A percentile compares a stretch with the other conserved stretches of the same genome.
Conservation (phyloP, 1,140 invertebrate genomes). For the Triops longicaudatus region DNA sequence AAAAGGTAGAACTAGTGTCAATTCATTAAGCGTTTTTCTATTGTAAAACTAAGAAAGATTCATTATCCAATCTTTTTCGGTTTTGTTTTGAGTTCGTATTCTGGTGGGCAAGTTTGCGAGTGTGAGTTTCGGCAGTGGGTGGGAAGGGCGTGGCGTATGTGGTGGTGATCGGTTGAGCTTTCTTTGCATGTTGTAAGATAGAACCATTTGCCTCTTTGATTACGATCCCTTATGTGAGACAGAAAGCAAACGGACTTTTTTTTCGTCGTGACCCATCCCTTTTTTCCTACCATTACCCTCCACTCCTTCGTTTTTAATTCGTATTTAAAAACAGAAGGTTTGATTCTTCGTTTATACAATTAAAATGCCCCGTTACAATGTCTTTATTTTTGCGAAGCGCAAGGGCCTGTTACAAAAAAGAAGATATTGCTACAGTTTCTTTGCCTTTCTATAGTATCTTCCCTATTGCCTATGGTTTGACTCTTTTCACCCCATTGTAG, state of each 20-base stretch:
- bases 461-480: background rate
- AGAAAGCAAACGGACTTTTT: background rate
- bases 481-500: slow-evolving; percentile 6
- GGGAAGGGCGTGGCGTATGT: background rate
- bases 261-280: background rate
- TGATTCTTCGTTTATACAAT: background rate
- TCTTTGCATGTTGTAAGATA: slow-evolving; percentile 9
- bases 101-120: background rate
- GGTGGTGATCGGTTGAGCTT: background rate
- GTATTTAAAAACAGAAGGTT: background rate
- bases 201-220: slow-evolving; percentile 9
- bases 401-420: background rate
- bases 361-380: background rate
- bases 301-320: background rate
- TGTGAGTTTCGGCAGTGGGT: background rate
- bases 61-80: background rate
- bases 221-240: background rate
- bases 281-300: background rate
- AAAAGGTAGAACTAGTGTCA: background rate
- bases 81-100: background rate
- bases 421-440: background rate
- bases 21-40: background rate
- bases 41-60: slow-evolving; percentile 4
- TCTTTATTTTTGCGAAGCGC: background rate
- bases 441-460: background rate